Percentiles rank a stretch among this genome's conserved stretches.
These are phyloP conservation scores for Didymodactylos carnosus DNA, from an alignment of 2,888 invertebrate species.

Conservation along the genomic window DNA sequence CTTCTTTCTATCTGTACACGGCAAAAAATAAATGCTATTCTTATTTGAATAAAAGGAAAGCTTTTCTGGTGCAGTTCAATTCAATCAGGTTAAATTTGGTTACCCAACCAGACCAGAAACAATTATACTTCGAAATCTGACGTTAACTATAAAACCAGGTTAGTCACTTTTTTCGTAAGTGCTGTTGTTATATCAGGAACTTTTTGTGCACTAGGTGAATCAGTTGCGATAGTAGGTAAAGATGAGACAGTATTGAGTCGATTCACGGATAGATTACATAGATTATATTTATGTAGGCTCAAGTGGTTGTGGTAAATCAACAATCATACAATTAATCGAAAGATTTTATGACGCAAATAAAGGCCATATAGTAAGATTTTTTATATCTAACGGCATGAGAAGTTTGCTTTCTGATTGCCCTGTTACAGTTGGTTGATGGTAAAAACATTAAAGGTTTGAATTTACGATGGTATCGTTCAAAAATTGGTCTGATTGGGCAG, in stretches of 20 bases:
- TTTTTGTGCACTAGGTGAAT: neutral
- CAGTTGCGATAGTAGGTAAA: slow-evolving; percentile 6
- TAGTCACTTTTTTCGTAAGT: neutral
- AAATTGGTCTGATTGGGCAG: slow-evolving; percentile 67
- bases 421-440: neutral
- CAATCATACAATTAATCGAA: slow-evolving; percentile 2
- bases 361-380: neutral
- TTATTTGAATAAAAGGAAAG: no score
- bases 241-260: no score
- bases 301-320: slow-evolving; percentile 11
- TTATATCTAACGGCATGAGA: neutral
- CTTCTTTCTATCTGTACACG: no score
- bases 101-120: slow-evolving; percentile 29
- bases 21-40: no score
- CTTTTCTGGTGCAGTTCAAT: slow-evolving; percentile 21
- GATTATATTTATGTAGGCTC: neutral
- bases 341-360: slow-evolving; percentile 8
- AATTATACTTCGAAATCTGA: slow-evolving; percentile 16
- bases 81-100: slow-evolving; percentile 29
- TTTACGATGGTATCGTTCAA: slow-evolving; percentile 4
- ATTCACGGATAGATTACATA: neutral
- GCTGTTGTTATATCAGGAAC: neutral
- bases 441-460: neutral
- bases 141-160: neutral
- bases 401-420: neutral